Base-by-base conservation (phyloP, 1,140 invertebrate genomes). In the Maniola jurtina region DNA sequence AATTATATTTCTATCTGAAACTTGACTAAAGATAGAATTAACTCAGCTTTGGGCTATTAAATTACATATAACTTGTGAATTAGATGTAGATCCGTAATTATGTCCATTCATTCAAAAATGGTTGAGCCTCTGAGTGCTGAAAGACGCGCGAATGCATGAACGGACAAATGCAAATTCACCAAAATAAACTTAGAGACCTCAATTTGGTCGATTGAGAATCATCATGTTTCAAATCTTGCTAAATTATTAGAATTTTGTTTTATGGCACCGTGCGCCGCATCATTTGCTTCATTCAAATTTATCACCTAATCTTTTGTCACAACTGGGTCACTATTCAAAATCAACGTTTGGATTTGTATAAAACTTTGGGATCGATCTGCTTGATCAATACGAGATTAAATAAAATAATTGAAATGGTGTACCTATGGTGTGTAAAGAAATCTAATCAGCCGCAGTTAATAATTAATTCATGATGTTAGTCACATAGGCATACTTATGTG, bases 401-500 rank as follows among this genome's bases (percentile, higher is more conserved):
- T 11, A 6, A 45, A 45, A 11, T 11, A 45, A 45, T 45, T 45
- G 13, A 45, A 45, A 45, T 42, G 40, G 42, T 40, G 38, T 1
- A 25, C 25, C 25, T 25, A 40, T 11, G 42, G 11, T 9, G 14
- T 52, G 48, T 52, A 9, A 52, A 5, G 16, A 52, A 52, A n/a
- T 9, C 34, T 36, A 35, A 55, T 35, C 7, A n/a, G 8, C 10
- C 9, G 54, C 54, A 34, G 13, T 55, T n/a, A n/a, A 35, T 4
- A 25, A 4, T n/a, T 25, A 25, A 45, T 45, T 45, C 34, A 15
- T 58, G 5, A 42, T 52, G 6, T 63, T 63, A 68, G 56, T 68
- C 66, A 63, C 56, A 68, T 63, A 25, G 25, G 4, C 4, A 25
- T 25, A 25, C 25, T 1, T 25, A 25, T 25, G 25, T 25, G 25